These are phyloP conservation scores for Rhabdomys pumilio DNA, from an alignment of 2,797 vertebrate species.

Conservation along the genomic window DNA sequence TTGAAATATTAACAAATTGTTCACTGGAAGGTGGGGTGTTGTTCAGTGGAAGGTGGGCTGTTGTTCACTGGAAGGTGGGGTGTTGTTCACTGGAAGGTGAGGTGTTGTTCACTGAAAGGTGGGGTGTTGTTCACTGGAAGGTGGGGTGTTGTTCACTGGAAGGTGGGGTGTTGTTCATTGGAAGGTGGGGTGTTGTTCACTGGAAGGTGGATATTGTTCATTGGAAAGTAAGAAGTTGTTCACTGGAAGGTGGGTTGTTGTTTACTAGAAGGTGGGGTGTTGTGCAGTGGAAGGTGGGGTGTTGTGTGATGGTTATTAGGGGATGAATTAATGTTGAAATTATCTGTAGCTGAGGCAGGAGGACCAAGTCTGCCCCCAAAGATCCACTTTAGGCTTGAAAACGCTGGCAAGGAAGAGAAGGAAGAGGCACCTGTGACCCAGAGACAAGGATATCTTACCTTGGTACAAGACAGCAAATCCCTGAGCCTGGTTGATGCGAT, in stretches of 20 bases:
- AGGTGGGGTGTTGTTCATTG: background rate
- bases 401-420: background rate
- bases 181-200: background rate
- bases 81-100: too few relatives aligned
- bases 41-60: background rate
- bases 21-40: background rate
- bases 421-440: background rate
- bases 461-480: conserved; percentile 97
- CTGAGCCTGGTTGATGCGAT: conserved; percentile 96
- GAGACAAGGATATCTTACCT: conserved; percentile 88
- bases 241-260: background rate
- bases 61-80: background rate
- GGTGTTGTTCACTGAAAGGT: background rate
- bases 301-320: background rate
- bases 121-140: background rate
- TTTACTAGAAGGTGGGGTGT: background rate
- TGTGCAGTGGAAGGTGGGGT: background rate
- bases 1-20: background rate
- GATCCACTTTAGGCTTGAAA: background rate
- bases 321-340: background rate
- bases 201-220: background rate
- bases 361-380: background rate
- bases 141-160: background rate
- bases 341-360: background rate
- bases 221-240: background rate